phyloP scores from a whole-genome alignment of 1,140 invertebrate species.

The Lordiphosa collinella region DNA sequence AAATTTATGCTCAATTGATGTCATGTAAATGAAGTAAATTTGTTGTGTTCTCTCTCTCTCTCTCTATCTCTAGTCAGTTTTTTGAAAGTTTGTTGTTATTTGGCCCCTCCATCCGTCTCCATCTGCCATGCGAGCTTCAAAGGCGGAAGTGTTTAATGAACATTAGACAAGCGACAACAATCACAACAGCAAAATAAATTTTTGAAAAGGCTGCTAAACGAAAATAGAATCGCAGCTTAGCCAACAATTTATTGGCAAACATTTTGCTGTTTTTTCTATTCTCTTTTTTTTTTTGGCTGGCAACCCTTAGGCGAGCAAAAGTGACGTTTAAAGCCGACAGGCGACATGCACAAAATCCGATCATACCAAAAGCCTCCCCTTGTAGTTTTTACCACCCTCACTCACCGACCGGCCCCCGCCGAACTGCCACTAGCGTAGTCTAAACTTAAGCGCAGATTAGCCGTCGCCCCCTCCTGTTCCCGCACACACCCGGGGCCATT shows the following conservation, averaged over 20 bases:
- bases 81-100: too few relatives aligned
- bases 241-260: slow-evolving; percentile 64
- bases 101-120: too few relatives aligned
- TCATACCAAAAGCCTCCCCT: slow-evolving; percentile 28
- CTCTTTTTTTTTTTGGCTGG: slow-evolving; percentile 25
- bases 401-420: not conserved
- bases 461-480: not conserved
- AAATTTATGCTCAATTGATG: too few relatives aligned
- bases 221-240: slow-evolving; percentile 40
- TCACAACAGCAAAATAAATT: slow-evolving; percentile 29
- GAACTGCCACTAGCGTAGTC: too few relatives aligned
- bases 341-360: slow-evolving; percentile 65
- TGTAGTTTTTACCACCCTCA: not conserved
- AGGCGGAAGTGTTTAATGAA: slow-evolving; percentile 69
- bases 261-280: slow-evolving; percentile 10
- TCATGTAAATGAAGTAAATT: too few relatives aligned
- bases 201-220: slow-evolving; percentile 11
- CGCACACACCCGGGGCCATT: too few relatives aligned
- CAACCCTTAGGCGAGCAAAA: slow-evolving; percentile 26
- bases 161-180: slow-evolving; percentile 47
- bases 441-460: slow-evolving; percentile 24
- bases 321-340: slow-evolving; percentile 65
- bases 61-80: too few relatives aligned
- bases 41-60: too few relatives aligned
- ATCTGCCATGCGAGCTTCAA: slow-evolving; percentile 1